phyloP scores from a whole-genome alignment of 2,113 vertebrate genomes.

The Alaudala cheleensis region DNA sequence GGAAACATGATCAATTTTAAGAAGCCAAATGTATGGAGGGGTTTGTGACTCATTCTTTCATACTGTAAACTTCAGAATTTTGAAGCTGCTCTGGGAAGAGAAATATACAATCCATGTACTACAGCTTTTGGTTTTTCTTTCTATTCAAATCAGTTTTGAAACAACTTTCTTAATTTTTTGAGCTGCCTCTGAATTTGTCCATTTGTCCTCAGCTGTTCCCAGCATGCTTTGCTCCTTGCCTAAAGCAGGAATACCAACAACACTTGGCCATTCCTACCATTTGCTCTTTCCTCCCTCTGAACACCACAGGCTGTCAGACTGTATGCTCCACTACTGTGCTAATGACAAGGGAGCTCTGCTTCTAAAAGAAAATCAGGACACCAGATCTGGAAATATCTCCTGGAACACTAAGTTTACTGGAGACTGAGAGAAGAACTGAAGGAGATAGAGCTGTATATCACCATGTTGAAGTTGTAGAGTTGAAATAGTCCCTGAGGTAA shows the following conservation, averaged over 20 bases:
- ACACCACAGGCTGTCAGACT: not conserved
- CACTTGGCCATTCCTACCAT: not conserved
- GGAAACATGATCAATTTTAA: not conserved
- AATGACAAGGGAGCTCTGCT: not conserved
- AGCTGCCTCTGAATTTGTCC: not conserved
- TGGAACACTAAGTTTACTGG: not conserved
- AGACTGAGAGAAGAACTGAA: not conserved
- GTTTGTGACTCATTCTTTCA: not conserved
- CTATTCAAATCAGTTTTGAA: not conserved
- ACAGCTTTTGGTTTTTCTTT: not conserved
- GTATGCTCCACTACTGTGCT: fast-evolving
- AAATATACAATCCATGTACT: not conserved
- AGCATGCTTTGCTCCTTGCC: not conserved
- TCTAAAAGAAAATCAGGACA: not conserved
- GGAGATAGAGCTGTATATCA: not conserved
- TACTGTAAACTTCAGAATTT: not conserved
- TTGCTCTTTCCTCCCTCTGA: not conserved
- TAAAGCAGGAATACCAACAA: not conserved
- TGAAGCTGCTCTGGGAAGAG: not conserved
- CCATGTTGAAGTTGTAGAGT: not conserved
- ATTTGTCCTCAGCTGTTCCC: not conserved
- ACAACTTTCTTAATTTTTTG: not conserved
- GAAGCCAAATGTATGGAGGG: not conserved
- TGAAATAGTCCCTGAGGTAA: not conserved
- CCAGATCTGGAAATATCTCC: not conserved